Evolutionary conservation across 2,113 vertebrate genomes (phyloP).

Genomic region (Paratilapia polleni): DNA sequence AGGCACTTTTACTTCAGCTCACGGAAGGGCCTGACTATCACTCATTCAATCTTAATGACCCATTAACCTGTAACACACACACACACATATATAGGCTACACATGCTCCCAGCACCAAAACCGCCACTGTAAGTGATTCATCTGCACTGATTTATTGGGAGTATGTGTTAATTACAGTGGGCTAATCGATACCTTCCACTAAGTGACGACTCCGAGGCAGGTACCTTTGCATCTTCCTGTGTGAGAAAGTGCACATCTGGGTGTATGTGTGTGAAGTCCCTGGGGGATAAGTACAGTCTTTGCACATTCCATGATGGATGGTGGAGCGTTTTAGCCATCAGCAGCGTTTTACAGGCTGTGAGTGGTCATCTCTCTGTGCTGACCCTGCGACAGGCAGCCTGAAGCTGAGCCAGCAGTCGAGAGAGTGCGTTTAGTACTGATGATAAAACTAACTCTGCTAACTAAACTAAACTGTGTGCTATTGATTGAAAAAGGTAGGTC

Average conservation of each 20-base stretch:
- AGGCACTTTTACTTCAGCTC: constrained; percentile 44
- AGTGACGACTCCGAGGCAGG: constrained; percentile 42
- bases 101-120: neutral
- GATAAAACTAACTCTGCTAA: constrained; percentile 10
- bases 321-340: constrained; percentile 66
- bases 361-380: constrained; percentile 38
- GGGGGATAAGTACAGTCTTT: constrained; percentile 56
- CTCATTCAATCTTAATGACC: constrained; percentile 53
- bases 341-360: constrained; percentile 69
- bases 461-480: neutral
- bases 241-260: neutral
- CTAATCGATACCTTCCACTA: constrained; percentile 71
- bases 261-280: constrained; percentile 6
- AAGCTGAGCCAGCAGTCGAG: constrained; percentile 52
- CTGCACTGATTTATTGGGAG: constrained; percentile 58
- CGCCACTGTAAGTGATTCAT: constrained; percentile 55
- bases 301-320: constrained; percentile 70
- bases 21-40: constrained; percentile 39
- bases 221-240: constrained; percentile 15
- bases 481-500: constrained; percentile 1
- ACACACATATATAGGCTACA: neutral
- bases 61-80: constrained; percentile 16
- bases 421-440: constrained; percentile 18
- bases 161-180: constrained; percentile 72
- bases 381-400: constrained; percentile 60